phyloP scores from a whole-genome alignment of 2,797 vertebrate species.

The Echeneis naucrates region DNA sequence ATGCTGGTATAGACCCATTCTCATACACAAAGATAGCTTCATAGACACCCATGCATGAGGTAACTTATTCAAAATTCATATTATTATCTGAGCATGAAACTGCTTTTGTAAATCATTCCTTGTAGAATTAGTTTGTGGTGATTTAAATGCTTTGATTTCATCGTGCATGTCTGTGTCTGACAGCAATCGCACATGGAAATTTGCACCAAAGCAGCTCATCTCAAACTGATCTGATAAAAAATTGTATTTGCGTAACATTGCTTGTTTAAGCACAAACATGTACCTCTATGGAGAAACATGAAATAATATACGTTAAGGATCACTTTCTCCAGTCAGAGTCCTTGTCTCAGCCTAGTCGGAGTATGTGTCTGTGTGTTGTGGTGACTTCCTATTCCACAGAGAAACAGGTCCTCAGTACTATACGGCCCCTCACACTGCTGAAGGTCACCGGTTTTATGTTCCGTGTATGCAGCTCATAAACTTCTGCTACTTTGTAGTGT shows the following conservation, averaged over 20 bases:
- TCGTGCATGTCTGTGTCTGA: constrained; percentile 17
- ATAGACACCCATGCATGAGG: constrained; percentile 10
- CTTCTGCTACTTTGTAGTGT: constrained; percentile 80
- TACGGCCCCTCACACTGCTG: constrained; percentile 73
- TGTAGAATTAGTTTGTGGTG: constrained; percentile 10
- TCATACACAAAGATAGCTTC: constrained; percentile 15
- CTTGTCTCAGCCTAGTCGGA: constrained; percentile 14
- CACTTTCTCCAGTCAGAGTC: constrained; percentile 36
- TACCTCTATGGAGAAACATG: constrained; percentile 17
- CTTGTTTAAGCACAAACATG: constrained; percentile 19
- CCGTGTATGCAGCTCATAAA: constrained; percentile 83
- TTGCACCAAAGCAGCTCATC: constrained; percentile 64
- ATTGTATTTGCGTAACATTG: constrained; percentile 34
- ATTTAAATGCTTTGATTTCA: constrained; percentile 15
- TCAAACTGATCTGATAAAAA: constrained; percentile 36
- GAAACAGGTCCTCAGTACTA: constrained; percentile 74
- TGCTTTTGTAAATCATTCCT: constrained; percentile 35
- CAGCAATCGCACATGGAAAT: constrained; percentile 43
- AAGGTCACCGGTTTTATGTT: constrained; percentile 84
- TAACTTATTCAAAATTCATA: constrained; percentile 49
- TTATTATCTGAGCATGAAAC: constrained; percentile 27
- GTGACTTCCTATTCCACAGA: constrained; percentile 72
- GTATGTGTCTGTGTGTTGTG: constrained; percentile 44
- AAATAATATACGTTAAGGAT: constrained; percentile 45
- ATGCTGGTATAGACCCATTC: constrained; percentile 12